phyloP scores from a whole-genome alignment of 2,888 invertebrate species.

The Microdon myrmicae region DNA sequence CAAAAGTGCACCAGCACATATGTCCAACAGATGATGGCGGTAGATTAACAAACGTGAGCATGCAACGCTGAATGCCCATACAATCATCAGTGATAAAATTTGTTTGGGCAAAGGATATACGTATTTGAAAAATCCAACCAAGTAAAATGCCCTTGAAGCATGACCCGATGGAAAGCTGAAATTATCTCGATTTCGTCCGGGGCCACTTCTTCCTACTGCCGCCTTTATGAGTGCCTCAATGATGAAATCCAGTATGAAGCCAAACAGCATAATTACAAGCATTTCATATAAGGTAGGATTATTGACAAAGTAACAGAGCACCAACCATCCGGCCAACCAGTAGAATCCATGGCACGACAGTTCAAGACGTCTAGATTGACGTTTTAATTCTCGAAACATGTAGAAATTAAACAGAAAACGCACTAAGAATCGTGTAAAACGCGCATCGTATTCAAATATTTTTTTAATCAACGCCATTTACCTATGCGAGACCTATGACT shows the following conservation, averaged over 20 bases:
- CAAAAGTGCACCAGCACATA: conserved; percentile 77
- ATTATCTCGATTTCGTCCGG: conserved; percentile 77
- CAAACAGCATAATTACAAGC: conserved; percentile 86
- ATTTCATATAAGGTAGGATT: conserved; percentile 77
- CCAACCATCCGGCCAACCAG: conserved; percentile 83
- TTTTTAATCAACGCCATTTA: too few relatives aligned
- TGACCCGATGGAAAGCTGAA: conserved; percentile 96
- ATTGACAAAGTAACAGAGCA: conserved; percentile 81
- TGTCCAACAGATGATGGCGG: conserved; percentile 89
- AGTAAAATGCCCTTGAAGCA: conserved; percentile 82
- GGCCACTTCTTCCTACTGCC: conserved; percentile 79
- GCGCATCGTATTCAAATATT: conserved; percentile 59
- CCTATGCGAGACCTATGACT: too few relatives aligned
- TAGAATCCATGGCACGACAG: conserved; percentile 89
- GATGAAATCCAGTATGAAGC: conserved; percentile 81
- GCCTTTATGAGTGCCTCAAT: conserved; percentile 83
- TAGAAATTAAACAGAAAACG: conserved; percentile 58
- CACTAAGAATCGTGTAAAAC: conserved; percentile 60
- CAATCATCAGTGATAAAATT: conserved; percentile 73
- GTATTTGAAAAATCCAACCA: conserved; percentile 78
- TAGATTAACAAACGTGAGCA: conserved; percentile 84
- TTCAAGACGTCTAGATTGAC: conserved; percentile 66
- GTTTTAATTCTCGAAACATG: conserved; percentile 59
- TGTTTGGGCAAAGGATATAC: conserved; percentile 73
- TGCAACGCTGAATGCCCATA: conserved; percentile 81